A percentile compares a stretch with the other conserved stretches of the same genome.
Evolutionary conservation across 1,140 invertebrate species (phyloP).

Genomic region (Ceratoteleas bidentatus): DNA sequence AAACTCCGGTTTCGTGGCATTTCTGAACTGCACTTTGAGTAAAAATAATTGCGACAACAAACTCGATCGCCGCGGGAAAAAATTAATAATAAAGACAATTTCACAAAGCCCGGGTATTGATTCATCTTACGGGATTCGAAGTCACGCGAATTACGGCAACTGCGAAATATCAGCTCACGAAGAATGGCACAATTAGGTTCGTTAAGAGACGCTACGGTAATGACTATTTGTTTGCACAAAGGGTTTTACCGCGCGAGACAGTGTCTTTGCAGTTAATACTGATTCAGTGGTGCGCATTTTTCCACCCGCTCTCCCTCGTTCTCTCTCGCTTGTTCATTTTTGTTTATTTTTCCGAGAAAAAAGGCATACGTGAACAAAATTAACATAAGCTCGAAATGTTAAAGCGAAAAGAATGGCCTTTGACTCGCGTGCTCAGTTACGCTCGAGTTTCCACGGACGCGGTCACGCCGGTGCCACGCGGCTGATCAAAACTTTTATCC

Average conservation of each 20-base stretch:
- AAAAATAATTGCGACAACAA: conserved; percentile 10
- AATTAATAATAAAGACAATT: conserved; percentile 13
- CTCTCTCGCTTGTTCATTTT: neutral
- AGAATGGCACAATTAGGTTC: neutral
- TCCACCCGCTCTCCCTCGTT: too few relatives aligned
- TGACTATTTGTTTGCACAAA: neutral
- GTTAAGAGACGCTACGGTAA: conserved; percentile 1
- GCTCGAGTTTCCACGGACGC: neutral
- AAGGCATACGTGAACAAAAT: conserved; percentile 24
- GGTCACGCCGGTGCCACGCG: conserved; percentile 1
- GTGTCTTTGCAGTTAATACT: conserved; percentile 10
- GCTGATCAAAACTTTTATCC: conserved; percentile 53
- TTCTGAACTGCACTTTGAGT: conserved; percentile 2
- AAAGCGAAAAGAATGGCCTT: conserved; percentile 31
- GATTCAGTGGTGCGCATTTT: conserved; percentile 6
- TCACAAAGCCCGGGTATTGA: neutral
- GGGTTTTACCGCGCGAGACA: neutral
- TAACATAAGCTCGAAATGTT: conserved; percentile 28
- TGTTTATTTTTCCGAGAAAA: neutral
- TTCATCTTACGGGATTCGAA: neutral
- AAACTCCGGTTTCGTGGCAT: neutral
- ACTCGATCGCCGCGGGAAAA: neutral
- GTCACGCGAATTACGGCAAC: neutral
- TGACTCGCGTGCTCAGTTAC: conserved; percentile 16
- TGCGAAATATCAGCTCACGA: neutral